Evolutionary conservation across 2,888 invertebrate species (phyloP), one percentile per base, ranked within the genome.

Genomic region (Margaritifera margaritifera): DNA sequence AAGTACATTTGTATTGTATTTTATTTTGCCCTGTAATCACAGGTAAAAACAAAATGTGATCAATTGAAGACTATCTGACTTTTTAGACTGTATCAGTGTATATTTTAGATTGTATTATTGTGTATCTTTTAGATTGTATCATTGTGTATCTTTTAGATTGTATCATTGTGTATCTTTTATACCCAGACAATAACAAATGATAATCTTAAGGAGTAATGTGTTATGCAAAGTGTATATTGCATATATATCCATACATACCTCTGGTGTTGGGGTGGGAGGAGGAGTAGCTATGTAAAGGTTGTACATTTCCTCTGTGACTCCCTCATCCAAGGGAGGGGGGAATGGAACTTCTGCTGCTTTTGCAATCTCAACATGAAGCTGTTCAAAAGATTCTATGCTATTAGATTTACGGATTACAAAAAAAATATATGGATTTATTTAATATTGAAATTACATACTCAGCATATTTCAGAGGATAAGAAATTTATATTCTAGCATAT

Each of bases 251-350:
- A 42, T 42, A 42, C 42, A 62, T 80, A 86, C 86, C 78, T 79
- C 77, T 52, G 82, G 78, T 61, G 71, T 63, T 1, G 85, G 84
- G 24, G 85, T 80, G 18, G 87, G 82, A n/a, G 86, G 85, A 6
- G 86, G 86, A 20, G 86, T 83, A 56, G 80, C 81, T 24, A 88
- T 80, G 63, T 80, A 86, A 11, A 75, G 68, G 19, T 74, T 66
- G 67, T 80, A 80, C 20, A 83, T 72, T 42, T 81, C 81, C 24
- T 82, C 83, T 4, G 79, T 61, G 11, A 87, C 80, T 25, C 84
- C 88, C 64, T 88, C 88, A 70, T 87, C 86, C 61, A 88, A 78
- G 0, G 87, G 87, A 22, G 88, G 85, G 20, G 88, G 88, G 79
- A 84, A 87, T 4, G 87, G 88, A 22, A 86, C 68, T 52, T 79